Evolutionary conservation across 2,113 vertebrate genomes (phyloP).

Genomic region (Pelecanoides urinatrix): DNA sequence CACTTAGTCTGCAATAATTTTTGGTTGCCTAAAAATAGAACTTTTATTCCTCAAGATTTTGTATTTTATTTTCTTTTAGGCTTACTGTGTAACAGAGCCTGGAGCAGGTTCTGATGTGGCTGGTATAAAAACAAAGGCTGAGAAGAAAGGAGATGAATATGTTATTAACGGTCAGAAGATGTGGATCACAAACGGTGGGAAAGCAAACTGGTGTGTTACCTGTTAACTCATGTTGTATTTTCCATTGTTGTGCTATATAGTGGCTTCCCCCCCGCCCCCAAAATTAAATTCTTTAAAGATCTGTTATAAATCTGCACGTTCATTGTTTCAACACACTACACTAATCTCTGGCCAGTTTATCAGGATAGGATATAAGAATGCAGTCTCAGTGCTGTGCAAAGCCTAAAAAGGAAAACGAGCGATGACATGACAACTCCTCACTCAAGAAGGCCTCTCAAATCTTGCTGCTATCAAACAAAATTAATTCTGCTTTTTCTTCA

Average conservation of each 20-base stretch:
- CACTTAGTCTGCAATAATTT: background rate
- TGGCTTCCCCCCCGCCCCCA: background rate
- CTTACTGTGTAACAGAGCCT: constrained; percentile 94
- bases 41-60: background rate
- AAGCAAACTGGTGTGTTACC: constrained; percentile 87
- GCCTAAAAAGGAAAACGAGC: background rate
- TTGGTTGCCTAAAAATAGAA: background rate
- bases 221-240: background rate
- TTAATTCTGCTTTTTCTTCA: background rate
- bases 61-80: constrained; percentile 68
- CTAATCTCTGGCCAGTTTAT: background rate
- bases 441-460: background rate
- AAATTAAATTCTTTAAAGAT: background rate
- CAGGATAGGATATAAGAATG: background rate
- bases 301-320: background rate
- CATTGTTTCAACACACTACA: background rate
- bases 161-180: constrained; percentile 95
- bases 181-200: constrained; percentile 98
- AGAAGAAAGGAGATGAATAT: constrained; percentile 89
- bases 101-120: constrained; percentile 94
- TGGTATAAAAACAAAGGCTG: constrained; percentile 86
- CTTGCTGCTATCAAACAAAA: background rate
- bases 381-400: background rate
- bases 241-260: background rate
- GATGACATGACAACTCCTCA: background rate